phyloP scores from a whole-genome alignment of 2,888 invertebrate species.

The Sclerodermus sp. region DNA sequence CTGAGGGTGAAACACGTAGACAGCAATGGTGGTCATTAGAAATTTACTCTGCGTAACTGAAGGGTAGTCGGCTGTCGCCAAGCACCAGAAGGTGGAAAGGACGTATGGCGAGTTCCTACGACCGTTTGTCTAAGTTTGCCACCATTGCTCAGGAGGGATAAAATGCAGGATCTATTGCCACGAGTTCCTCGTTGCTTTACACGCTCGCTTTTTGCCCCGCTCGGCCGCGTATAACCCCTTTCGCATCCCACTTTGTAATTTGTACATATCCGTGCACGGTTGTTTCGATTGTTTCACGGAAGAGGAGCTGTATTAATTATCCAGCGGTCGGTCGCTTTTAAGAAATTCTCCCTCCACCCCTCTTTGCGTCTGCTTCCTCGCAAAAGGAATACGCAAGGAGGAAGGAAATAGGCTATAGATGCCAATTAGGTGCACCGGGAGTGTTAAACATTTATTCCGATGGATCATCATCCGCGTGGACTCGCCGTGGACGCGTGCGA shows the following conservation, averaged over 20 bases:
- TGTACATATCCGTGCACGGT: background rate
- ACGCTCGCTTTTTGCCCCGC: background rate
- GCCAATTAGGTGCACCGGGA: no score
- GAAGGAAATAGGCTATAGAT: no score
- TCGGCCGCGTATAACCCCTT: background rate
- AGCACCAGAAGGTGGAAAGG: background rate
- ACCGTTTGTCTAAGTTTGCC: conserved; percentile 8
- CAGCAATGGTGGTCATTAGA: conserved; percentile 22
- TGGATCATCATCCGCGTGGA: no score
- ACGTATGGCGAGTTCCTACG: conserved; percentile 1
- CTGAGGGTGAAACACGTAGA: background rate
- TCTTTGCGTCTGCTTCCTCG: no score
- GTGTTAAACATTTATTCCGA: no score
- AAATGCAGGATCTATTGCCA: background rate
- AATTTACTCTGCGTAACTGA: conserved; percentile 25
- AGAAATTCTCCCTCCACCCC: no score
- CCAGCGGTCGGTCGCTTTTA: no score
- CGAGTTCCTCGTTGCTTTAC: conserved; percentile 11
- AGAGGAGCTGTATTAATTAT: no score
- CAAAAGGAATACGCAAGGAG: no score
- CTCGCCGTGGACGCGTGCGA: no score
- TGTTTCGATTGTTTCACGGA: background rate
- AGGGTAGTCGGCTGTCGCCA: conserved; percentile 15
- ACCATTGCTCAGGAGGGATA: background rate
- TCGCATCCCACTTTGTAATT: no score